Evolutionary conservation across 2,113 vertebrate species (phyloP), one percentile per base, ranked within the genome.

Genomic region (Epinephelus cyanopodus): DNA sequence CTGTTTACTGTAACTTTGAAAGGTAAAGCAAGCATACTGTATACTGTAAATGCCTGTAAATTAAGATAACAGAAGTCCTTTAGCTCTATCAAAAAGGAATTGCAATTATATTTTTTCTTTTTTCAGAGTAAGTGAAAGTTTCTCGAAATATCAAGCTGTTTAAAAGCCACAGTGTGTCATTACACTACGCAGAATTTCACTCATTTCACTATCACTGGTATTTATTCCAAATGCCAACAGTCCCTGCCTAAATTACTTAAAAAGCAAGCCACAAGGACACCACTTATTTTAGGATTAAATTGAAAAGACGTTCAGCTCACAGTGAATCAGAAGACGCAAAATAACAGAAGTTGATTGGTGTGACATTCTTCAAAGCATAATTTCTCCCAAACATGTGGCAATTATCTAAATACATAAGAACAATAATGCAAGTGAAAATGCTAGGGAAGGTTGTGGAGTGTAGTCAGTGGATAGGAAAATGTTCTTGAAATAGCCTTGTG

Each of bases 401-500:
- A 82, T 78, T 76, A 79, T 69, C 23, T 33, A 42, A 78, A 85
- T 14, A 27, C 17, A 70, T 25, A 67, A 66, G 47, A 54, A 21
- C 37, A 61, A 71, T 27, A 1, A 68, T 25, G 58, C 53, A 23
- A 57, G 50, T 0, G 2, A 50, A 73, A 52, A 39, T 25, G 19
- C 29, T 47, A 25, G 15, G 14, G 11, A 48, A 39, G 21, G 5
- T 18, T 70, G 37, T 58, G 56, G 81, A 81, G 9, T 29, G 6
- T 56, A 17, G 62, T 56, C 18, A 69, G 39, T 29, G 48, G 29
- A 72, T 63, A 42, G 60, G 48, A 79, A 81, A 77, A 48, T 21
- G 17, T 54, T 79, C 61, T 72, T 83, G 45, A 73, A 86, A 85
- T 78, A 79, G 72, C 71, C 47, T 72, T 84, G 82, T 57, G 80